These are phyloP conservation scores for Manduca sexta DNA, from an alignment of 1,140 invertebrate genomes.

Conservation along the genomic window DNA sequence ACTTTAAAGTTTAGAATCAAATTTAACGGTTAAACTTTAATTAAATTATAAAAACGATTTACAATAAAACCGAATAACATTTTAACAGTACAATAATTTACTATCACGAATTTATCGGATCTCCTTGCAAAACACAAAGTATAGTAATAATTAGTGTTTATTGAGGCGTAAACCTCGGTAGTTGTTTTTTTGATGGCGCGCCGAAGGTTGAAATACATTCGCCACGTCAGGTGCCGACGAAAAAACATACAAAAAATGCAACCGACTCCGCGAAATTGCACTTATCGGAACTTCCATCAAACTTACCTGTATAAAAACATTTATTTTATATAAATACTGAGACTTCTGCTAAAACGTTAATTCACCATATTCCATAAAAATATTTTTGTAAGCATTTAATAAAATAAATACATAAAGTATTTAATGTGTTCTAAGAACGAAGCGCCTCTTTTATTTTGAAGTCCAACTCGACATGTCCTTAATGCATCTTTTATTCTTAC, in stretches of 20 bases:
- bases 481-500: no score
- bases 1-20: no score
- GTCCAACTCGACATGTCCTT: neutral
- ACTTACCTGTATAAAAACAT: conserved; percentile 19
- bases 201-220: conserved; percentile 18
- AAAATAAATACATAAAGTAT: conserved; percentile 20
- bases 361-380: conserved; percentile 5
- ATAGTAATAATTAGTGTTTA: no score
- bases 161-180: no score
- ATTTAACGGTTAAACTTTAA: no score
- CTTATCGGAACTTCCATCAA: conserved; percentile 38
- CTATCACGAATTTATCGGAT: no score
- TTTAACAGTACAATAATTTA: no score
- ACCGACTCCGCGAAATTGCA: conserved; percentile 26
- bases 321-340: conserved; percentile 21
- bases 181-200: neutral
- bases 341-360: conserved; percentile 17
- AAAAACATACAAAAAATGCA: conserved; percentile 32
- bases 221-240: conserved; percentile 27
- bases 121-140: no score
- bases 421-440: conserved; percentile 14
- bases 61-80: no score
- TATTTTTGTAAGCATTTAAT: conserved; percentile 14
- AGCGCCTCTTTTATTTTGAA: no score
- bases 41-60: no score